phyloP scores from a whole-genome alignment of 2,888 invertebrate species.

The Kuschelorhynchus macadamiae region DNA sequence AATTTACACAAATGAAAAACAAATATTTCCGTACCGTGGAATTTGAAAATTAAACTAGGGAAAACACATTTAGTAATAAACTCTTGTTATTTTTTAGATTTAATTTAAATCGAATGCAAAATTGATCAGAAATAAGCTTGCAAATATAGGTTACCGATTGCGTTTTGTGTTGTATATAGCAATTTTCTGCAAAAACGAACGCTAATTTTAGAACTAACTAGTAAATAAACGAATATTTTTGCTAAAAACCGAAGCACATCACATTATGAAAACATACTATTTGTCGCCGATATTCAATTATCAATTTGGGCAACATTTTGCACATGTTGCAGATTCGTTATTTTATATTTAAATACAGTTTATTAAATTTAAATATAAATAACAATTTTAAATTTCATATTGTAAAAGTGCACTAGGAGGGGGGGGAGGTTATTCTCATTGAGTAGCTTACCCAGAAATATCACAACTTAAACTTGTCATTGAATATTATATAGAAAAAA shows the following conservation, averaged over 20 bases:
- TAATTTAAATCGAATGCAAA: slow-evolving; percentile 17
- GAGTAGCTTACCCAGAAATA: no score
- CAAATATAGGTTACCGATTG: slow-evolving; percentile 6
- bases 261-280: background rate
- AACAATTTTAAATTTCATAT: no score
- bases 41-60: background rate
- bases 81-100: slow-evolving; percentile 22
- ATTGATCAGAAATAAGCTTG: background rate
- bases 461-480: no score
- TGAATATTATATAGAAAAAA: no score
- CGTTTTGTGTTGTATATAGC: background rate
- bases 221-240: background rate
- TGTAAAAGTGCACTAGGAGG: no score
- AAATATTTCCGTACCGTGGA: background rate
- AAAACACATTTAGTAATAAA: slow-evolving; percentile 19
- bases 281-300: no score
- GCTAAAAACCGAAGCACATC: background rate
- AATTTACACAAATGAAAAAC: background rate
- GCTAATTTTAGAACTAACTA: slow-evolving; percentile 10
- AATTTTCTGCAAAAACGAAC: background rate
- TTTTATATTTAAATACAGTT: no score
- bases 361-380: background rate
- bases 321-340: no score
- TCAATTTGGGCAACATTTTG: no score
- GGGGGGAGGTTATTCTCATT: no score